These are phyloP conservation scores for Equus quagga DNA, from an alignment of 2,113 vertebrate species.

Conservation along the genomic window DNA sequence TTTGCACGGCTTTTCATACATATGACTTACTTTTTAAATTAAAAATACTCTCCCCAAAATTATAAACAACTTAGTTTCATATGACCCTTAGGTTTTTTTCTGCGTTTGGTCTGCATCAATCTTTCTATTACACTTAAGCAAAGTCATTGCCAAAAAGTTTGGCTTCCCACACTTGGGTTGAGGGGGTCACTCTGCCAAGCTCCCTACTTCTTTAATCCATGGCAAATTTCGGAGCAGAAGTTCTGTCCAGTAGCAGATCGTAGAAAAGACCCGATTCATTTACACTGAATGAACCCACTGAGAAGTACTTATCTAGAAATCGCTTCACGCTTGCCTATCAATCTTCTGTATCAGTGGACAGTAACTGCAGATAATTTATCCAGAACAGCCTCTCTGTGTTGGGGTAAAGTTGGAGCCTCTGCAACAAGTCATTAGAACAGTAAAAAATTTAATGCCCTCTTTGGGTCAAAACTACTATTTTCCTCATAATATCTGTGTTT, in stretches of 20 bases:
- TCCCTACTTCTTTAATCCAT: conserved; percentile 32
- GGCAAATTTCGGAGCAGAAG: conserved; percentile 60
- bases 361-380: conserved; percentile 59
- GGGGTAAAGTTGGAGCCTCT: conserved; percentile 31
- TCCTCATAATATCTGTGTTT: conserved; percentile 15
- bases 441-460: background rate
- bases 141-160: conserved; percentile 30
- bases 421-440: conserved; percentile 45
- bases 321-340: conserved; percentile 56
- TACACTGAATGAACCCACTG: conserved; percentile 70
- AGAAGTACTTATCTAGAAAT: conserved; percentile 65
- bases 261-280: conserved; percentile 76
- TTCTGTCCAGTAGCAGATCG: conserved; percentile 55
- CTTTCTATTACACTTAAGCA: conserved; percentile 48
- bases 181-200: background rate
- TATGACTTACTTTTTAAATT: background rate
- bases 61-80: background rate
- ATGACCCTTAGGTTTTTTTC: background rate
- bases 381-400: conserved; percentile 59
- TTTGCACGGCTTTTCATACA: background rate
- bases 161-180: background rate
- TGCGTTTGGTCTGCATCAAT: background rate
- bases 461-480: conserved; percentile 37
- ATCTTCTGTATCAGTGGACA: conserved; percentile 53
- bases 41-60: background rate